A percentile compares a stretch with the other conserved stretches of the same genome.
Conservation (phyloP, 2,113 vertebrate species). For the Morone saxatilis region DNA sequence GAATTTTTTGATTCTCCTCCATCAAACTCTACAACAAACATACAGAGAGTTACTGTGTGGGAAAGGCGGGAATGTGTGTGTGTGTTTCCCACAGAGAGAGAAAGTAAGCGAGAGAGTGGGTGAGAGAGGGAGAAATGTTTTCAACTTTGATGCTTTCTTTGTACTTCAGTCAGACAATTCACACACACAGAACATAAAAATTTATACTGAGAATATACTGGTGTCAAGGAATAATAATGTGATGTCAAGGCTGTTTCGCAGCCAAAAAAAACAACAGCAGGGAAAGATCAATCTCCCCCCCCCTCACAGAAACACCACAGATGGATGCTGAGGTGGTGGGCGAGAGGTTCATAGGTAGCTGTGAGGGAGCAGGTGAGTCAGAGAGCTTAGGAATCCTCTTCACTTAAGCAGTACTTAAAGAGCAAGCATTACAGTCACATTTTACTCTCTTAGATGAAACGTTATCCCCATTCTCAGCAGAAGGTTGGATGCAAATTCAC, state of each 20-base stretch:
- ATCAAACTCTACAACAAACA: not conserved
- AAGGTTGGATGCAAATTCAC: not conserved
- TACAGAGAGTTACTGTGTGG: not conserved
- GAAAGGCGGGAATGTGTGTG: not conserved
- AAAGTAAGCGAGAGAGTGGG: not conserved
- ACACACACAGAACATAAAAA: constrained; percentile 21
- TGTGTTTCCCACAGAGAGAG: not conserved
- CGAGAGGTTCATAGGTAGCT: constrained; percentile 16
- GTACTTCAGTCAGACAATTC: constrained; percentile 20
- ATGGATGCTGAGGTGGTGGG: constrained; percentile 44
- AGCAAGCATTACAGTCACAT: not conserved
- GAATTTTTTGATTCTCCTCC: not conserved
- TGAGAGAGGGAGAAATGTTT: not conserved
- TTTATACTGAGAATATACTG: constrained; percentile 12
- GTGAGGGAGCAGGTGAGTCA: not conserved
- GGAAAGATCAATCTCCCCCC: constrained; percentile 46
- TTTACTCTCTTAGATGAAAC: not conserved
- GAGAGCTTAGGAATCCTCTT: constrained; percentile 19
- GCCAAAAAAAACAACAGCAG: constrained; percentile 41
- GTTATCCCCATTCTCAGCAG: not conserved
- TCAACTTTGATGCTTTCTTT: constrained; percentile 15
- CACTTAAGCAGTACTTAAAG: not conserved
- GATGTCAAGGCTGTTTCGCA: constrained; percentile 21
- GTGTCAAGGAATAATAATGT: constrained; percentile 43
- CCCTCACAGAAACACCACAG: not conserved